These are phyloP conservation scores for Apamea sordens DNA, from an alignment of 2,888 invertebrate species.

Conservation along the genomic window DNA sequence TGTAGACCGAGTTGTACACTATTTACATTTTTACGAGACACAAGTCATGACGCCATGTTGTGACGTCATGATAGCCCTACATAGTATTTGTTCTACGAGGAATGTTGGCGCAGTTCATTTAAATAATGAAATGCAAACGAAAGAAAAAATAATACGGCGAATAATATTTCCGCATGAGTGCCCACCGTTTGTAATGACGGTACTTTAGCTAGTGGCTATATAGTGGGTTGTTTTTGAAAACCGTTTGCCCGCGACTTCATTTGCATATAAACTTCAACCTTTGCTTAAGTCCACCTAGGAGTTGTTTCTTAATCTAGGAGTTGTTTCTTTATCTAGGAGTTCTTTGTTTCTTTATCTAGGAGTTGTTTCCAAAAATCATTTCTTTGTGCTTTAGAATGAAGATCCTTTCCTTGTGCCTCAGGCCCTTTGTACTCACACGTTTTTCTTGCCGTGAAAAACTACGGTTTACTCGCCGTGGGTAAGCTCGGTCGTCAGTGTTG, in stretches of 20 bases:
- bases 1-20: slow-evolving; percentile 19
- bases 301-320: too few species aligned
- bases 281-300: not conserved
- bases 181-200: not conserved
- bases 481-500: too few species aligned
- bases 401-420: not conserved
- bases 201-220: not conserved
- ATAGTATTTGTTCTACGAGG: slow-evolving; percentile 39
- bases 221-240: not conserved
- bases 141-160: not conserved
- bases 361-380: not conserved
- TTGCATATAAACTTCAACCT: slow-evolving; percentile 2
- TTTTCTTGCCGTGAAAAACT: too few species aligned
- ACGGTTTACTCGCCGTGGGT: too few species aligned
- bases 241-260: not conserved
- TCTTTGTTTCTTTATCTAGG: too few species aligned
- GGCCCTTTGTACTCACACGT: too few species aligned
- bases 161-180: slow-evolving; percentile 6
- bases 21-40: slow-evolving; percentile 52
- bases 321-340: too few species aligned
- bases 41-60: slow-evolving; percentile 20
- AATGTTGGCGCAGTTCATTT: slow-evolving; percentile 45
- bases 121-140: slow-evolving; percentile 40
- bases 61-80: slow-evolving; percentile 47
- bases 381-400: not conserved